Evolutionary conservation across 2,113 vertebrate species (phyloP), one percentile per base, ranked within the genome.

Genomic region (Lepidothrix coronata): DNA sequence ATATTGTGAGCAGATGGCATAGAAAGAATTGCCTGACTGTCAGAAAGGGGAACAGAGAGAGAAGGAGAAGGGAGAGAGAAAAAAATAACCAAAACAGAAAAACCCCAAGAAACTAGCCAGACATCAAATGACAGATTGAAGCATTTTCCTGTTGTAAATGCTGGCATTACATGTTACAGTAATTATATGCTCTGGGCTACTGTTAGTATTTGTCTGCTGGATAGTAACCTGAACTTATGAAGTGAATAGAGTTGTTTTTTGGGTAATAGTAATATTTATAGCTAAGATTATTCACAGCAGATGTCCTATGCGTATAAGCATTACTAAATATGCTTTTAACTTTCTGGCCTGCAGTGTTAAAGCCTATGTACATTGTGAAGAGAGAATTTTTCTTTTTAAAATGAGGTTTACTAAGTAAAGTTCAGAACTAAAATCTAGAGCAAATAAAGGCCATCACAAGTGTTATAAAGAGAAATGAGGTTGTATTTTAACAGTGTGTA

Each of bases 221-320:
- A 76, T 71, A 85, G 89, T 96, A 96, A 95, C 91, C 87, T 74
- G 80, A 94, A 96, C 68, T 96, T 95, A 92, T 0, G 18, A 93
- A 96, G 71, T 94, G 82, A 96, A 83, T 92, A 31, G 73, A 55
- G 68, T 97, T 95, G 83, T 37, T 97, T 90, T 97, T 96, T 91
- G 82, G 59, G 72, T 85, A 86, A 89, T 91, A 67, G 33, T 88
- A 91, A 76, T 97, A 95, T 91, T 97, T 97, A 77, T 84, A 96
- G 73, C 65, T 33, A 30, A 66, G 87, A 95, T 95, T 74, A 88
- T 95, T 96, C 79, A 66, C 73, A 90, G 80, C 91, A 86, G 96
- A 88, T 91, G 75, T 91, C 75, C 83, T 93, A 6, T 88, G 68
- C 85, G 51, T 77, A 71, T 71, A 86, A 73, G 46, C 79, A 95